phyloP scores from a whole-genome alignment of 1,140 invertebrate species.

The Drepana arcuata region DNA sequence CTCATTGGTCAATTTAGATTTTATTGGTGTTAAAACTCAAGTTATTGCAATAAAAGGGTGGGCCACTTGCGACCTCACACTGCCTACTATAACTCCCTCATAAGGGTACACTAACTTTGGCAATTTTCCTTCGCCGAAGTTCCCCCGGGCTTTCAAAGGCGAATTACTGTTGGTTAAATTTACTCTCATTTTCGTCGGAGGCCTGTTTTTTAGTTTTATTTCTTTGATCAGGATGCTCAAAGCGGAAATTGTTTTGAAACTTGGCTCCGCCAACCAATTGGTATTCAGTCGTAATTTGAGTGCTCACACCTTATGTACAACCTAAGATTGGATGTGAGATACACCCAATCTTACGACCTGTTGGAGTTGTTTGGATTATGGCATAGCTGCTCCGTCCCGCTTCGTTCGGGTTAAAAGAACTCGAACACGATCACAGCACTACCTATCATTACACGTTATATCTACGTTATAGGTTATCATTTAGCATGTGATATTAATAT shows the following conservation, averaged over 20 bases:
- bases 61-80: constrained; percentile 24
- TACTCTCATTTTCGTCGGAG: constrained; percentile 53
- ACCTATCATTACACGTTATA: no score
- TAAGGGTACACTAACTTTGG: constrained; percentile 63
- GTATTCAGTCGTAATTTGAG: constrained; percentile 56
- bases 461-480: no score
- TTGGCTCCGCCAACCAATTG: constrained; percentile 41
- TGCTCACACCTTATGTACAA: constrained; percentile 41
- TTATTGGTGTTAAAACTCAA: constrained; percentile 26
- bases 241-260: constrained; percentile 63
- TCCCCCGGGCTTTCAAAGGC: constrained; percentile 55
- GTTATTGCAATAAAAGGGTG: constrained; percentile 25
- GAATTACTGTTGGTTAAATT: constrained; percentile 66
- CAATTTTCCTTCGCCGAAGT: constrained; percentile 49
- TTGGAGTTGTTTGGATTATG: no score
- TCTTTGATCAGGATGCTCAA: constrained; percentile 60
- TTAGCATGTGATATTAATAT: no score
- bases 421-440: no score
- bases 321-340: no score
- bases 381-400: no score
- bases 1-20: no score
- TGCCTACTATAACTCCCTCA: constrained; percentile 41
- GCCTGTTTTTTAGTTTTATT: constrained; percentile 64
- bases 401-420: no score
- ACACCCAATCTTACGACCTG: no score